A percentile compares a stretch with the other conserved stretches of the same genome.
Conservation (phyloP, 1,140 invertebrate species). For the Drosophila novamexicana region DNA sequence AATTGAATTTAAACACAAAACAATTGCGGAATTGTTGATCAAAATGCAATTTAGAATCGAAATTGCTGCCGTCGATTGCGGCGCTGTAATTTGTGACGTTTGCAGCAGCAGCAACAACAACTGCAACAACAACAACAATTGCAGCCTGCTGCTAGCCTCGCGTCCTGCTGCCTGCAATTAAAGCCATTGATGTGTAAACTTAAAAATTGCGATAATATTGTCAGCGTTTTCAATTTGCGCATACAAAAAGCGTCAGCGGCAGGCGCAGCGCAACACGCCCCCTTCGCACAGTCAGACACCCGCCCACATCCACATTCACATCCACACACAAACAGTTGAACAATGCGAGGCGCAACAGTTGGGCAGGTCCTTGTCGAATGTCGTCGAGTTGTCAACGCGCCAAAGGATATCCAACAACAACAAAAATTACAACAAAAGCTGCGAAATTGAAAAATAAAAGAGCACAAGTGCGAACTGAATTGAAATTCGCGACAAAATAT, state of each 20-base stretch:
- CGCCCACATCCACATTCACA: constrained; percentile 25
- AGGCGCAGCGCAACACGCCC: constrained; percentile 23
- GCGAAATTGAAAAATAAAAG: constrained; percentile 59
- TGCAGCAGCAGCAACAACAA: not conserved
- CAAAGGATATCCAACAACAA: constrained; percentile 25
- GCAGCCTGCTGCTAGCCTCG: not conserved
- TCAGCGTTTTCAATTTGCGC: constrained; percentile 79
- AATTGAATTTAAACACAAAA: constrained; percentile 79
- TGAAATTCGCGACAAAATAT: constrained; percentile 22
- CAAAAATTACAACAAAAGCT: constrained; percentile 21
- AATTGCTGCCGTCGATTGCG: constrained; percentile 39
- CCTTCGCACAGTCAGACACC: constrained; percentile 27
- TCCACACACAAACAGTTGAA: constrained; percentile 33
- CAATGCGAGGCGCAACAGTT: constrained; percentile 77
- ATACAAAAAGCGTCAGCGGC: constrained; percentile 63
- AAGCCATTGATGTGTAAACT: constrained; percentile 82
- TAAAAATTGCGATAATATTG: constrained; percentile 82
- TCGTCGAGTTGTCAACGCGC: constrained; percentile 53
- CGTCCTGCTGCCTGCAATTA: constrained; percentile 59
- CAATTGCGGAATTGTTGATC: constrained; percentile 78
- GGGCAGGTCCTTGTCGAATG: constrained; percentile 36
- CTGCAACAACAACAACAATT: not conserved
- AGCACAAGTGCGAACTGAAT: constrained; percentile 47
- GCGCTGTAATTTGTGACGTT: constrained; percentile 16
- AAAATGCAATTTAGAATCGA: constrained; percentile 79